Evolutionary conservation across 2,888 invertebrate genomes (phyloP).

Genomic region (Plusia festucae): DNA sequence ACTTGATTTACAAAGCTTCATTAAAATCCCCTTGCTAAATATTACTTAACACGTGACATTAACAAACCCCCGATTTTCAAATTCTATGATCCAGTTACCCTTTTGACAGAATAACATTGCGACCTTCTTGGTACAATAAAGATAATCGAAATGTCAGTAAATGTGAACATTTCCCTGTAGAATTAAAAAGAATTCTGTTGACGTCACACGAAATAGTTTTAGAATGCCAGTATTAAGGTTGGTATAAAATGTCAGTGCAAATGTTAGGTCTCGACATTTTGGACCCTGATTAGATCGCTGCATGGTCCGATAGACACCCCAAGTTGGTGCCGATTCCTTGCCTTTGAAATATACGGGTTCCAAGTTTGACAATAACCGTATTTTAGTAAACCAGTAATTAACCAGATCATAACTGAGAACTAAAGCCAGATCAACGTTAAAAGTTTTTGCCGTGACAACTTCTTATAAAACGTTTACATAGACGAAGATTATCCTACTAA

Average conservation of each 20-base stretch:
- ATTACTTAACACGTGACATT: neutral
- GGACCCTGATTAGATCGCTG: constrained; percentile 57
- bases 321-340: constrained; percentile 39
- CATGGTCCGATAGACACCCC: constrained; percentile 67
- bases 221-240: constrained; percentile 77
- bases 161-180: constrained; percentile 47
- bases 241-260: constrained; percentile 66
- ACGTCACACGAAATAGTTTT: constrained; percentile 61
- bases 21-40: neutral
- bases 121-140: constrained; percentile 10
- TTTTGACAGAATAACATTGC: neutral
- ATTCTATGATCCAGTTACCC: neutral
- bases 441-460: too few species aligned
- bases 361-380: too few species aligned
- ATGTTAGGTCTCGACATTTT: constrained; percentile 71
- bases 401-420: too few species aligned
- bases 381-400: too few species aligned
- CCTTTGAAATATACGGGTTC: constrained; percentile 24
- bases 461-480: too few species aligned
- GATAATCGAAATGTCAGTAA: constrained; percentile 46
- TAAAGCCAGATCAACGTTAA: too few species aligned
- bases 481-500: too few species aligned
- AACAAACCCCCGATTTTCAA: neutral
- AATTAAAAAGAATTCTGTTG: constrained; percentile 52
- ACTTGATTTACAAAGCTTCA: neutral